Evolutionary conservation across 2,888 invertebrate genomes (phyloP), one percentile per base, ranked within the genome.

Genomic region (Idaea aversata): DNA sequence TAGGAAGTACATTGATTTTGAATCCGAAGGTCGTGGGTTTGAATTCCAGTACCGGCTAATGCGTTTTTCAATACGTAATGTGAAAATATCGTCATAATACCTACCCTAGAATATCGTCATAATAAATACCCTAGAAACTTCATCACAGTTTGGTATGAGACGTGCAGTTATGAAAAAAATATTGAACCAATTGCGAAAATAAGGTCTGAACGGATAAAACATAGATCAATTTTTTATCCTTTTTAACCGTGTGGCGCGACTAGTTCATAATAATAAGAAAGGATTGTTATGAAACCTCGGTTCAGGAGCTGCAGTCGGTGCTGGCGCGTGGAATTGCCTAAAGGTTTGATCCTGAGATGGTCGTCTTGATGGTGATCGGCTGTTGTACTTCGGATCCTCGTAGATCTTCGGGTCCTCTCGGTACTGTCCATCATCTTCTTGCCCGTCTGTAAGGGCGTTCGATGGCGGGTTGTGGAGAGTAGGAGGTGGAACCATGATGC

Each of bases 341-440:
- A 85, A 76, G 58, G 74, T 72, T 1, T 59, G 59, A 16, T 5
- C 58, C 59, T 80, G 74, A n/a, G 84, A 75, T 0, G 80, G 77
- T 62, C 74, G 85, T 67, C 84, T 79, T 65, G 77, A 69, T 65
- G 77, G 76, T 2, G 77, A 79, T 71, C 76, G 85, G 77, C 81
- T 88, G 85, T 86, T 95, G 88, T 94, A 95, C 72, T 94, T 94
- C 7, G 96, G 95, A 79, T 96, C 95, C 84, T 96, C 96, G 88
- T 97, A 97, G 68, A 96, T 94, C 69, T 94, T 94, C 0, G 97
- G 97, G 83, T 97, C 97, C 82, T 97, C 97, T 61, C 97, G 93
- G 87, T 97, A 97, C 78, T 97, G 97, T 0, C 97, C 97, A 80
- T 97, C 97, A 79, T 97, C 97, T 78, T 96, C 95, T 80, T 96